phyloP scores from a whole-genome alignment of 2,888 invertebrate species.

The Saturnia pavonia region DNA sequence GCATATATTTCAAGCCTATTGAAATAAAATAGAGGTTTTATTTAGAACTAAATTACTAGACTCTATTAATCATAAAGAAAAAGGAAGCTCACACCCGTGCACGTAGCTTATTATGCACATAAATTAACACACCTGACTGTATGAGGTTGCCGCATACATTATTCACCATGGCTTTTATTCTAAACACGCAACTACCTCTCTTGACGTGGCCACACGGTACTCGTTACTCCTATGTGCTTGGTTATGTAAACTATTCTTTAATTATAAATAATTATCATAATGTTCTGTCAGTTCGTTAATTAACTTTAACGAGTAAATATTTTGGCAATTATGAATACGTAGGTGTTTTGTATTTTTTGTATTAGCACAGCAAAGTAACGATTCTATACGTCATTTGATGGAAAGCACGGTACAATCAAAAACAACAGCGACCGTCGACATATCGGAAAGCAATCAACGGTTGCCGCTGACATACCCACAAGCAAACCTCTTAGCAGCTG shows the following conservation, averaged over 20 bases:
- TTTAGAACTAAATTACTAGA: slow-evolving; percentile 65
- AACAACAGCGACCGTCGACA: too few species aligned
- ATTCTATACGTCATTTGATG: too few species aligned
- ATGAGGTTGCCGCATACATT: slow-evolving; percentile 64
- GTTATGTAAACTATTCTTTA: background rate
- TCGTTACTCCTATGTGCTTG: background rate
- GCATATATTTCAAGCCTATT: too few species aligned
- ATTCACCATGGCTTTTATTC: slow-evolving; percentile 47
- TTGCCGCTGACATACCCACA: too few species aligned
- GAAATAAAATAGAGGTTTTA: slow-evolving; percentile 25
- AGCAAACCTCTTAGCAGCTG: too few species aligned
- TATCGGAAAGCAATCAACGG: too few species aligned
- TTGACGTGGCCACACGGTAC: background rate
- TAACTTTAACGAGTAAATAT: background rate
- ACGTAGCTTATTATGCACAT: slow-evolving; percentile 79
- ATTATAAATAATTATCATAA: slow-evolving; percentile 13
- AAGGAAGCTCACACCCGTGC: slow-evolving; percentile 77
- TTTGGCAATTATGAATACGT: background rate
- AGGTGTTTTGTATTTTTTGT: too few species aligned
- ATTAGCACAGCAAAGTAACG: too few species aligned
- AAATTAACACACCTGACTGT: slow-evolving; percentile 62
- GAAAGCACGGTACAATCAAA: too few species aligned
- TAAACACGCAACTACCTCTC: slow-evolving; percentile 48
- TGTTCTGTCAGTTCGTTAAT: background rate
- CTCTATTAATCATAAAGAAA: slow-evolving; percentile 77